A percentile compares a stretch with the other conserved stretches of the same genome.
These are phyloP conservation scores for Dasypogon diadema DNA, from an alignment of 2,888 invertebrate species.

Conservation along the genomic window DNA sequence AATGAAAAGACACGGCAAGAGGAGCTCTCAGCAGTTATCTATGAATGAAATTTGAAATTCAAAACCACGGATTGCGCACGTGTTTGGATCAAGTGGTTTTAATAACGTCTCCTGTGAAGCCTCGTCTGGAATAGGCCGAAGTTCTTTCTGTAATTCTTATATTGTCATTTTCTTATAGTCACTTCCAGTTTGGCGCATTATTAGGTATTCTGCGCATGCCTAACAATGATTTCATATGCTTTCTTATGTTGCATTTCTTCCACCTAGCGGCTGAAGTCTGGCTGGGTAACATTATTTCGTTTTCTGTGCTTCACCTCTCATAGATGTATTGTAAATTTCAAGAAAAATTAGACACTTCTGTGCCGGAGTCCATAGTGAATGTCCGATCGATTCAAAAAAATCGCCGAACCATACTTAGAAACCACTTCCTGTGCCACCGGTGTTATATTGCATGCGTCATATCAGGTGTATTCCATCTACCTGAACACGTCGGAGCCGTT, in stretches of 20 bases:
- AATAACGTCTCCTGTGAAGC: not conserved
- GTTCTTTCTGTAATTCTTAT: slow-evolving; percentile 6
- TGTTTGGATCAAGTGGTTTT: slow-evolving; percentile 54
- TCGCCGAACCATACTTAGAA: slow-evolving; percentile 49
- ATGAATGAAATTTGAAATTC: slow-evolving; percentile 55
- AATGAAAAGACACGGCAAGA: not conserved
- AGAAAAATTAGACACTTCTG: slow-evolving; percentile 30
- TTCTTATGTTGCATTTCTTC: slow-evolving; percentile 37
- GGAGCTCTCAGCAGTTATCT: not conserved
- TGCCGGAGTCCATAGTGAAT: slow-evolving; percentile 9
- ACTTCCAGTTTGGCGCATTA: slow-evolving; percentile 21
- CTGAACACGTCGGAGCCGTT: slow-evolving; percentile 36
- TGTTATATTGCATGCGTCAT: slow-evolving; percentile 50
- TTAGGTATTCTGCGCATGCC: slow-evolving; percentile 31
- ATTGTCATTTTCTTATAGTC: slow-evolving; percentile 14
- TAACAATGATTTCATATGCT: slow-evolving; percentile 12
- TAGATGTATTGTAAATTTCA: not conserved
- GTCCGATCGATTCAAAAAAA: slow-evolving; percentile 39
- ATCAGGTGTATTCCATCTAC: slow-evolving; percentile 44
- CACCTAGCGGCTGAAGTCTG: not conserved
- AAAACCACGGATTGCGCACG: slow-evolving; percentile 53
- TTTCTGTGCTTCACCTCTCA: no score
- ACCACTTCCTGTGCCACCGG: slow-evolving; percentile 53
- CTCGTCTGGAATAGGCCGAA: slow-evolving; percentile 26
- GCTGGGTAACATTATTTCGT: not conserved